These are phyloP conservation scores for Steinernema hermaphroditum DNA, from an alignment of 2,888 invertebrate genomes.

Conservation along the genomic window DNA sequence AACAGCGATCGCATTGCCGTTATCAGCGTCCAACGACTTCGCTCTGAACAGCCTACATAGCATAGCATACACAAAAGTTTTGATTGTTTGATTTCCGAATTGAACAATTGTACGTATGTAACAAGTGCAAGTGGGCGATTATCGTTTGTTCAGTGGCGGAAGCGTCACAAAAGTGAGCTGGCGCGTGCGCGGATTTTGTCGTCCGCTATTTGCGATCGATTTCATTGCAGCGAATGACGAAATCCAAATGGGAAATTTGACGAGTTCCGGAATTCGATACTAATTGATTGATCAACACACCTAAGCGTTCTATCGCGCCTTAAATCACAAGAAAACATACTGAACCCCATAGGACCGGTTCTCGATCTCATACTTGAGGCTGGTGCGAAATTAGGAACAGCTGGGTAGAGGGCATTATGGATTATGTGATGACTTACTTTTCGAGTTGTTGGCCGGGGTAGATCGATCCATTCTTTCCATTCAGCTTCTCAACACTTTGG, in stretches of 20 bases:
- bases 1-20: not conserved
- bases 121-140: constrained; percentile 9
- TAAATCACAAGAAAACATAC: not conserved
- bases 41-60: not conserved
- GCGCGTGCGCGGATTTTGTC: not conserved
- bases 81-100: too few species aligned
- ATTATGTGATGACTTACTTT: not conserved
- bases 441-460: not conserved
- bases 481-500: constrained; percentile 8
- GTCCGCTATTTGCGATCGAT: not conserved
- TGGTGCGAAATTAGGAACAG: too few species aligned
- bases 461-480: not conserved
- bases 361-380: not conserved
- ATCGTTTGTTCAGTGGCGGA: constrained; percentile 5
- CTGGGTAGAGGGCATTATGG: not conserved
- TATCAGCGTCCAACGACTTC: constrained; percentile 2
- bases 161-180: not conserved
- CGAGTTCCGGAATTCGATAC: not conserved
- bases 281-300: not conserved
- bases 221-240: not conserved
- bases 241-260: not conserved
- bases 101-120: not conserved
- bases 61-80: too few species aligned
- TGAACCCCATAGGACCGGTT: not conserved
- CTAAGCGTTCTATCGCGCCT: not conserved